A percentile compares a stretch with the other conserved stretches of the same genome.
These are phyloP conservation scores for Crax fasciolata DNA, from an alignment of 2,797 vertebrate species.

Conservation along the genomic window DNA sequence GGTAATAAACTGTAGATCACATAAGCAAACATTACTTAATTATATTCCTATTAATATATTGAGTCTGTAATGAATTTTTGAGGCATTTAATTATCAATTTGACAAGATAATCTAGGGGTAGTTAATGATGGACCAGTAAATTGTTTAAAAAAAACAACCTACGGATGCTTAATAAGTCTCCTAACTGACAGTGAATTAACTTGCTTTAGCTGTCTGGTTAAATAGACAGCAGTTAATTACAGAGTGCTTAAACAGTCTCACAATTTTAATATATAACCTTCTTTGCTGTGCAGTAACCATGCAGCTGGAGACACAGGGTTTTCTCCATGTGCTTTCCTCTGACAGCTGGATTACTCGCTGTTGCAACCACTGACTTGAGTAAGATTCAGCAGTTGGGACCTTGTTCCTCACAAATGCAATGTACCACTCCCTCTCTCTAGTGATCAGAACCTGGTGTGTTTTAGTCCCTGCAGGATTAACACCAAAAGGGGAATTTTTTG, in stretches of 20 bases:
- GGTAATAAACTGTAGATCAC: conserved; percentile 82
- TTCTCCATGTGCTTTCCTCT: background rate
- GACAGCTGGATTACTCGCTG: background rate
- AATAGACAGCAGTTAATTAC: conserved; percentile 82
- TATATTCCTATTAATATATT: conserved; percentile 83
- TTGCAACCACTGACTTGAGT: background rate
- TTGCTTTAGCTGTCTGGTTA: conserved; percentile 80
- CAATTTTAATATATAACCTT: conserved; percentile 75
- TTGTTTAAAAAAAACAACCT: conserved; percentile 70
- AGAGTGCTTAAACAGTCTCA: conserved; percentile 73
- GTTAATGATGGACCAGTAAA: conserved; percentile 83
- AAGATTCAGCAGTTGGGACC: background rate
- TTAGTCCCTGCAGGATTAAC: background rate
- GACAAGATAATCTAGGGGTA: conserved; percentile 84
- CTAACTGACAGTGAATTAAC: conserved; percentile 81
- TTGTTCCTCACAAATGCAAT: background rate
- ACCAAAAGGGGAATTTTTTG: background rate
- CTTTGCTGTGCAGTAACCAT: conserved; percentile 55
- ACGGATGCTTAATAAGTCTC: conserved; percentile 80
- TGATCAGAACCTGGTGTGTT: background rate
- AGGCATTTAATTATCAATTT: conserved; percentile 85
- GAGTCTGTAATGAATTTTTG: conserved; percentile 83
- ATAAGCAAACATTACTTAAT: conserved; percentile 84
- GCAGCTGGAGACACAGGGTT: background rate
- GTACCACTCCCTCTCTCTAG: background rate